Percentiles rank a stretch among this genome's conserved stretches.
These are phyloP conservation scores for Alligator sinensis DNA, from an alignment of 2,113 vertebrate genomes.

Conservation along the genomic window DNA sequence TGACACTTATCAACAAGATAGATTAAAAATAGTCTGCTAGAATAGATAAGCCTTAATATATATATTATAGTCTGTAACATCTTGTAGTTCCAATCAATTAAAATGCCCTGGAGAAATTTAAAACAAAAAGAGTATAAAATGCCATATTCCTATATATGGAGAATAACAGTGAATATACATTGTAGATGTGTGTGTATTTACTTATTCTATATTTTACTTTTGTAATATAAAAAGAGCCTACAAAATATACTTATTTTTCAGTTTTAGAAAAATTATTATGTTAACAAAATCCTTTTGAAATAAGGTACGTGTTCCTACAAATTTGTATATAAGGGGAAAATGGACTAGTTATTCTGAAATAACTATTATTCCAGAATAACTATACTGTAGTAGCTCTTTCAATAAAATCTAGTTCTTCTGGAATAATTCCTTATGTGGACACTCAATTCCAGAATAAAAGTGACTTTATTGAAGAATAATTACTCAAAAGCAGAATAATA, in stretches of 20 bases:
- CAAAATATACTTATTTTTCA: neutral
- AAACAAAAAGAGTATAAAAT: constrained; percentile 6
- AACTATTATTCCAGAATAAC: neutral
- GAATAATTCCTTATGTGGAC: neutral
- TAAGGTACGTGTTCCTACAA: neutral
- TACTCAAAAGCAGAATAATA: rapidly evolving
- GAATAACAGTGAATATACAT: neutral
- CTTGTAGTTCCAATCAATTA: constrained; percentile 22
- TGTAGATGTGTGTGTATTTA: neutral
- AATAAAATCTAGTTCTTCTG: rapidly evolving
- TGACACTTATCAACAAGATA: constrained; percentile 60
- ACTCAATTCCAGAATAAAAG: neutral
- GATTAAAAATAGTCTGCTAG: constrained; percentile 48
- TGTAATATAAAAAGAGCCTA: constrained; percentile 11
- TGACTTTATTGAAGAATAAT: neutral
- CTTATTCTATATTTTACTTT: neutral
- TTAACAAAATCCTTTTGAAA: neutral
- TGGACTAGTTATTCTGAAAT: neutral
- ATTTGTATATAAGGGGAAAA: neutral
- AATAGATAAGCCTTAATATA: neutral
- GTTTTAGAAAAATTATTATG: neutral
- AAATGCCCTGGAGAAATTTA: constrained; percentile 46
- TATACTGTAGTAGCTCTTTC: neutral
- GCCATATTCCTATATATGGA: neutral
- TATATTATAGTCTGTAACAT: constrained; percentile 60